Evolutionary conservation across 2,797 vertebrate species (phyloP).

Genomic region (Neosilurus mollespiculum): DNA sequence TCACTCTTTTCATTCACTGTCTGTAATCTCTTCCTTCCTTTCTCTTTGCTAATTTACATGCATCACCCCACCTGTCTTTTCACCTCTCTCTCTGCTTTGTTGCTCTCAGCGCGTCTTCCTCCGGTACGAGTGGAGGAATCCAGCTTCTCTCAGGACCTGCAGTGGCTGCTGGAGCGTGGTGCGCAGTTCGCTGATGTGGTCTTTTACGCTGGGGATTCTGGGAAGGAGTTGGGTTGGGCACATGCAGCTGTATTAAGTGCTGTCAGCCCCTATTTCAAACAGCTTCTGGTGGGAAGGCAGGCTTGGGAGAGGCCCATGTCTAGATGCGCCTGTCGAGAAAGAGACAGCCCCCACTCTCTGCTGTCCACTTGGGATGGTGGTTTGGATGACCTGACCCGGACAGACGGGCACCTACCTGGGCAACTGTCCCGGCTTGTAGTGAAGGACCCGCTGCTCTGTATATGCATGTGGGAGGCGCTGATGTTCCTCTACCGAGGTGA

Average conservation of each 20-base stretch:
- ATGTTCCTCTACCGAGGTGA: slow-evolving; percentile 98
- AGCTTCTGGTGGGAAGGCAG: slow-evolving; percentile 85
- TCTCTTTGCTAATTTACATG: slow-evolving; percentile 7
- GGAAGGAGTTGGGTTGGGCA: slow-evolving; percentile 81
- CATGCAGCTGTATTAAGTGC: slow-evolving; percentile 90
- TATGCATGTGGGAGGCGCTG: slow-evolving; percentile 88
- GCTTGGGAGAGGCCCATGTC: slow-evolving; percentile 73
- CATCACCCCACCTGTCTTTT: not conserved
- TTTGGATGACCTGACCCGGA: slow-evolving; percentile 68
- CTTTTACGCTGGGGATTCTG: slow-evolving; percentile 82
- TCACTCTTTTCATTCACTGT: slow-evolving; percentile 16
- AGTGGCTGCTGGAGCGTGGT: slow-evolving; percentile 86
- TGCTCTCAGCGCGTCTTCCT: slow-evolving; percentile 83
- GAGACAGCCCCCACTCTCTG: slow-evolving; percentile 73
- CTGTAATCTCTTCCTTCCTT: not conserved
- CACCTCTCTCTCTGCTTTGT: not conserved
- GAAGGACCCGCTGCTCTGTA: slow-evolving; percentile 86
- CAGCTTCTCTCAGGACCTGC: slow-evolving; percentile 86
- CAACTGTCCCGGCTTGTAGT: slow-evolving; percentile 84
- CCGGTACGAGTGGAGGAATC: slow-evolving; percentile 89
- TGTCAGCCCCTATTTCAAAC: slow-evolving; percentile 87
- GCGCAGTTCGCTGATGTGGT: slow-evolving; percentile 88
- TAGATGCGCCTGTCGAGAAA: slow-evolving; percentile 75
- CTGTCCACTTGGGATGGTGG: slow-evolving; percentile 77
- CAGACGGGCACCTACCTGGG: slow-evolving; percentile 67